Base-by-base conservation (phyloP, 2,888 invertebrate species). In the Oeneis ivallda region DNA sequence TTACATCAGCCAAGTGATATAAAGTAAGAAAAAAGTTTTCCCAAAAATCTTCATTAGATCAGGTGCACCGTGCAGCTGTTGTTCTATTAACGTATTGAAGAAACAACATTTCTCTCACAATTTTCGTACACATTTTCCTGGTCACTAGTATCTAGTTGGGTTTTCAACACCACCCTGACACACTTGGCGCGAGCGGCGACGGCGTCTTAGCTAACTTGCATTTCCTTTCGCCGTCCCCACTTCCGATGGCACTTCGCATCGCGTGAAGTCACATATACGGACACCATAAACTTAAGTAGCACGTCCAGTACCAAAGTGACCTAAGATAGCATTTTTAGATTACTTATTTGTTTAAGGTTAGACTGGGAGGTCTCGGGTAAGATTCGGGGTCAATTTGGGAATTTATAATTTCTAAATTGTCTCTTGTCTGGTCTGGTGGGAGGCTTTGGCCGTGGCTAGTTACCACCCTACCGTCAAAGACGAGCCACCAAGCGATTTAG, bases 211-310 rank as follows among this genome's bases (percentile, higher is more conserved):
- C 63, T 64, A 63, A 60, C 68, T 65, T 68, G 68, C 63, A 68
- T 65, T 68, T 68, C 70, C 58, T 58, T 45, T 61, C 58, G 53
- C 41, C 67, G 57, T 64, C 57, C 49, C 54, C 41, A 65, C 67
- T 67, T 70, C 70, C 70, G 67, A 64, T 65, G 64, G 63, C 65
- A 61, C 62, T 59, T 60, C 49, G 62, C 47, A 39, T 57, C 58
- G 65, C 57, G 59, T 58, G 58, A 54, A 64, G 59, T 53, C 64
- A 49, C 54, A 64, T 53, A 60, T 17, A 45, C 37, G 39, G 60
- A 60, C 45, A 43, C 43, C 34, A 45, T 45, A 15, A 62, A 53
- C 43, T 34, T 54, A 45, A 62, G 43, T 50, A 53, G 26, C 34
- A 13, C 39, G 13, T 62, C 5, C 45, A 45, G 10, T 32, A 26